Base-by-base conservation (phyloP, 2,797 vertebrate genomes). In the Epinephelus malabaricus region DNA sequence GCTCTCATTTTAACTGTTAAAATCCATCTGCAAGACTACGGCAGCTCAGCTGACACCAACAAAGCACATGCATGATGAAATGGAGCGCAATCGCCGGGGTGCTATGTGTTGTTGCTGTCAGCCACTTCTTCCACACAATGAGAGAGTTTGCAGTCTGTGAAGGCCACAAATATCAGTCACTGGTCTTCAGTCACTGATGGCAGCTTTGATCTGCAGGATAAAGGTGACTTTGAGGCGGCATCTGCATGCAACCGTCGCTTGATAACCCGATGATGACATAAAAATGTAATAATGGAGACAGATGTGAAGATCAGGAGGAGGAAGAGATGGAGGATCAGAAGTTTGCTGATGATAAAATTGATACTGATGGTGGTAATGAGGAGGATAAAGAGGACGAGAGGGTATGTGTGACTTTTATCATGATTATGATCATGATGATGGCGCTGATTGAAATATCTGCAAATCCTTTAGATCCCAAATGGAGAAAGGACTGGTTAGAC, bases 21-120 rank as follows among this genome's bases (percentile, higher is more conserved):
- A 88, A 77, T 84, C 80, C 34, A 76, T 87, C 85, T 80, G 72
- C 73, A 49, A 76, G 82, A 85, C 73, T 81, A 19, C 67, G 46
- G 83, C 85, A 56, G 65, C 62, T 79, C 71, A 60, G 34, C 70
- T 30, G 68, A 82, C 78, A 64, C 81, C 76, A 76, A 88, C 76
- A 82, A 87, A 88, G 84, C 73, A 34, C 38, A 58, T 5, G 82
- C 71, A 86, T 94, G 93, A 95, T 94, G 94, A 92, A 94, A 95
- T 80, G 77, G 66, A 49, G 49, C 15, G 92, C 84, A 95, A 94
- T 74, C 51, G 1, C 69, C 15, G 55, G 46, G 62, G 69, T 30
- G 66, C 34, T 13, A 21, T 54, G 80, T 68, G 60, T 69, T 65
- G 81, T 62, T 76, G 81, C 64, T 76, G 81, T 87, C 88, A 90